Percentiles rank a stretch among this genome's conserved stretches.
Conservation (phyloP, 2,888 invertebrate genomes). For the Troides aeacus region DNA sequence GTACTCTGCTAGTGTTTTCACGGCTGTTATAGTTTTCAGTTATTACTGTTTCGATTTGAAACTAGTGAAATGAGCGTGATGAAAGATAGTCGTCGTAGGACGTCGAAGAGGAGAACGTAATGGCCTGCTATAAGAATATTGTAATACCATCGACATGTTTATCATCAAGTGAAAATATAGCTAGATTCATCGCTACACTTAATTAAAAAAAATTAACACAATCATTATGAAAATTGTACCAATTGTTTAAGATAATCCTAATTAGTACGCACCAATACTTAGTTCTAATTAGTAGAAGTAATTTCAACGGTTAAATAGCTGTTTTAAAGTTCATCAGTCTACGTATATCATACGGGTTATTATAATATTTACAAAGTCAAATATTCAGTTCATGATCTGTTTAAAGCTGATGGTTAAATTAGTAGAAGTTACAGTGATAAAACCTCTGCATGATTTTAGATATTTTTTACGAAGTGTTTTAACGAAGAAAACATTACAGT, state of each 20-base stretch:
- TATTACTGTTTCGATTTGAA: no score
- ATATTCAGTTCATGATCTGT: conserved; percentile 33
- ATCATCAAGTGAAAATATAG: no score
- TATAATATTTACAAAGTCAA: conserved; percentile 56
- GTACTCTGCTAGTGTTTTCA: no score
- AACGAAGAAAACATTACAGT: no score
- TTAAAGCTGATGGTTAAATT: conserved; percentile 36
- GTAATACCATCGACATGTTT: no score
- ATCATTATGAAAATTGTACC: neutral
- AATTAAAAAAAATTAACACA: neutral
- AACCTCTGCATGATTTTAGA: neutral
- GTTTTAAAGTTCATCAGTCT: conserved; percentile 19
- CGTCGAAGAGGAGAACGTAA: no score
- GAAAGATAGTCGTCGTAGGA: no score
- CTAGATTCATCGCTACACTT: no score
- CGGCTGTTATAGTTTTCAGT: no score
- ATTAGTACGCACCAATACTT: conserved; percentile 1
- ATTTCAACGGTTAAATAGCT: neutral
- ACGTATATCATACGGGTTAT: conserved; percentile 56
- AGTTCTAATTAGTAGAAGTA: conserved; percentile 4
- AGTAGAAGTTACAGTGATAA: neutral
- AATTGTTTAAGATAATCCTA: conserved; percentile 11
- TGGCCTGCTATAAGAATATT: no score
- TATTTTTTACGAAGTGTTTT: no score
- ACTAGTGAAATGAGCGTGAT: no score